phyloP scores from a whole-genome alignment of 2,888 invertebrate species.

The Platypus cylindrus region DNA sequence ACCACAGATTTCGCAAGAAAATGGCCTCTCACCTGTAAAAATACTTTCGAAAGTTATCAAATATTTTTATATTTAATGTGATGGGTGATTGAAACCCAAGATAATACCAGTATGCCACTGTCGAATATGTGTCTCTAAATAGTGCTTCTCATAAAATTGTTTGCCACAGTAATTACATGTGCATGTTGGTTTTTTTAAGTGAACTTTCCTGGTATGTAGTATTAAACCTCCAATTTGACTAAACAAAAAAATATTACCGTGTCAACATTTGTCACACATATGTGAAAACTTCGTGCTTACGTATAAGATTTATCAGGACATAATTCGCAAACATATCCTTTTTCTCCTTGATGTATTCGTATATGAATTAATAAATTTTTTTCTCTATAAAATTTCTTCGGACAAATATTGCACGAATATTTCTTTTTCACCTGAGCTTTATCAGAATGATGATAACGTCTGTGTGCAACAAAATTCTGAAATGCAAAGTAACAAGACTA shows the following conservation, averaged over 20 bases:
- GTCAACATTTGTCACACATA: background rate
- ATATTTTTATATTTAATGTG: background rate
- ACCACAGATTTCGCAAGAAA: slow-evolving; percentile 15
- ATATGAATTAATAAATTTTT: slow-evolving; percentile 13
- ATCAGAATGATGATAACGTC: slow-evolving; percentile 14
- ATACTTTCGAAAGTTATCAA: background rate
- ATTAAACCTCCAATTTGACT: slow-evolving; percentile 15
- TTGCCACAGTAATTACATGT: slow-evolving; percentile 15
- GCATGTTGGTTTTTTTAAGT: slow-evolving; percentile 12
- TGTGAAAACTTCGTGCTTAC: slow-evolving; percentile 5
- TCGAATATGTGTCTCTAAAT: slow-evolving; percentile 14
- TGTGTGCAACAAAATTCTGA: slow-evolving; percentile 14
- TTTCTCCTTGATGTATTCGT: slow-evolving; percentile 16
- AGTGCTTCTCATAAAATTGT: slow-evolving; percentile 13
- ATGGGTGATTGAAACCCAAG: background rate
- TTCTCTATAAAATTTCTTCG: slow-evolving; percentile 13
- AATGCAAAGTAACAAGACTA: background rate
- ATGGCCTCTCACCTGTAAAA: slow-evolving; percentile 12
- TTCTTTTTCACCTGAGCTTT: slow-evolving; percentile 14
- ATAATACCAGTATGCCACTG: slow-evolving; percentile 14
- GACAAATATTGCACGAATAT: slow-evolving; percentile 15
- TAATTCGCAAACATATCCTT: slow-evolving; percentile 14
- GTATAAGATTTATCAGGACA: slow-evolving; percentile 16
- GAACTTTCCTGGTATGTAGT: slow-evolving; percentile 14
- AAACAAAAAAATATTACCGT: slow-evolving; percentile 1